These are phyloP conservation scores for Orthosia cruda DNA, from an alignment of 2,888 invertebrate species.

Conservation along the genomic window DNA sequence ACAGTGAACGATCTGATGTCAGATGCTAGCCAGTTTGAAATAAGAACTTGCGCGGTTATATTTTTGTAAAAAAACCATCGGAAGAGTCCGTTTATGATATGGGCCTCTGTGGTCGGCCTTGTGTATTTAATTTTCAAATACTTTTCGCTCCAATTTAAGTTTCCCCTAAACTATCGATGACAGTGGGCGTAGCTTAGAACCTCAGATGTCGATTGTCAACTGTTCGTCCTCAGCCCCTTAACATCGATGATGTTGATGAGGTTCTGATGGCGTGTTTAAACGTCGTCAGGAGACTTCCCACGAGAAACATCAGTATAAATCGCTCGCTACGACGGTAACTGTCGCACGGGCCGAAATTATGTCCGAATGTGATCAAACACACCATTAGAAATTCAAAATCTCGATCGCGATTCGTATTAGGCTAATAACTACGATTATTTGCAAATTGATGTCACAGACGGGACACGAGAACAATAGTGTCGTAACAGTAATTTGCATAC, in stretches of 20 bases:
- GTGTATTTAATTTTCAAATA: too few relatives aligned
- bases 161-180: too few relatives aligned
- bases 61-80: too few relatives aligned
- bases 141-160: too few relatives aligned
- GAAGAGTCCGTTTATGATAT: too few relatives aligned
- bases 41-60: too few relatives aligned
- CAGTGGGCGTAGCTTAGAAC: too few relatives aligned
- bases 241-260: conserved; percentile 73
- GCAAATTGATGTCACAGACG: conserved; percentile 78
- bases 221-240: too few relatives aligned
- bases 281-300: conserved; percentile 74
- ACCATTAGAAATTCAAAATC: conserved; percentile 66
- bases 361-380: conserved; percentile 60
- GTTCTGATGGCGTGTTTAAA: conserved; percentile 74
- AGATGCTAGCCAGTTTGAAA: too few relatives aligned
- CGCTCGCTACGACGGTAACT: conserved; percentile 42
- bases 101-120: too few relatives aligned
- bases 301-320: conserved; percentile 70
- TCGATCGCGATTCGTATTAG: conserved; percentile 74
- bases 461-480: conserved; percentile 79
- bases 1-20: too few relatives aligned
- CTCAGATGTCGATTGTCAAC: too few relatives aligned
- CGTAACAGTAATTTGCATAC: conserved; percentile 77
- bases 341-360: conserved; percentile 58
- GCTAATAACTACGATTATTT: conserved; percentile 81